Evolutionary conservation across 2,888 invertebrate genomes (phyloP), one percentile per base, ranked within the genome.

Genomic region (Monopis laevigella): DNA sequence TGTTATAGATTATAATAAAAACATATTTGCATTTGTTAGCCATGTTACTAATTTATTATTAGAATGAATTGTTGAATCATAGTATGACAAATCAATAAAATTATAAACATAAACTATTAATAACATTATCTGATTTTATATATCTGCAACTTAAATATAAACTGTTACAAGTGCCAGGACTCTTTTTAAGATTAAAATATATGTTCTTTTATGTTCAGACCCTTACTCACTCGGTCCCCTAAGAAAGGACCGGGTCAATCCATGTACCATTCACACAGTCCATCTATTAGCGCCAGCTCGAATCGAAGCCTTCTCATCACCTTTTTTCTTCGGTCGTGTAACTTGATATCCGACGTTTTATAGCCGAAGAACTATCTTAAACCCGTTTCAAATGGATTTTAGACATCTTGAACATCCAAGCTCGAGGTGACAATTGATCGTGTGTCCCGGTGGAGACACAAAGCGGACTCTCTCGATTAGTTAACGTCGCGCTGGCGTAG

Each of bases 371-470:
- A 52, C 63, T 61, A 63, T 68, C 58, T 59, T 50, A 72, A 75
- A 77, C 75, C 65, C 61, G 77, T 77, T 77, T 60, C 51, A 59
- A 70, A 71, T 67, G 62, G 64, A 66, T 67, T 60, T 60, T 59
- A 65, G 59, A 65, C 66, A 59, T 64, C 54, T 56, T 54, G 58
- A 59, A 59, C 70, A 66, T 67, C 63, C 62, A 57, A 63, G 59
- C 52, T 52, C 56, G 59, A 70, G 67, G 80, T 73, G 75, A 78
- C 77, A 75, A 78, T 75, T 77, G 78, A 77, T 75, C 70, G 65
- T 61, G 64, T 65, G 59, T 58, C 41, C 32, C 60, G 55, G 56
- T 53, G 58, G 56, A 63, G 65, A 78, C 75, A 75, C 75, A 77
- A 77, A 78, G 70, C 63, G 59, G 72, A 68, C 70, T 74, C 59